Conservation (phyloP, 2,888 invertebrate genomes). For the Ophioninae sp. region DNA sequence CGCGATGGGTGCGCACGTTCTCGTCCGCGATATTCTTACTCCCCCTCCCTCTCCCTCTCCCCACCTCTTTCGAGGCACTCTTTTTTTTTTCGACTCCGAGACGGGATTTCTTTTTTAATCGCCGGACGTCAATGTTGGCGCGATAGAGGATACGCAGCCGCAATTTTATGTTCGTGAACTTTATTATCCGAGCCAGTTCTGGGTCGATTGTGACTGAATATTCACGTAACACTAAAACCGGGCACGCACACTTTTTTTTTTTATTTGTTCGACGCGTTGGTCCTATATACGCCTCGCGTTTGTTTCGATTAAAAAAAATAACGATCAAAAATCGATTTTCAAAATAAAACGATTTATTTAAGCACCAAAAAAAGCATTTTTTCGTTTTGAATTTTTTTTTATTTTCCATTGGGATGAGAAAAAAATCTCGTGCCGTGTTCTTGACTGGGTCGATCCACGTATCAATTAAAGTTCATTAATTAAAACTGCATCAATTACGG, state of each 20-base stretch:
- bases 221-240: conserved; percentile 13
- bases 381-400: not conserved
- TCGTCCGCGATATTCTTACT: conserved; percentile 14
- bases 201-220: conserved; percentile 66
- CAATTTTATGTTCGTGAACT: conserved; percentile 59
- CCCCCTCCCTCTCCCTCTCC: not conserved
- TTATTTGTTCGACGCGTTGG: not conserved
- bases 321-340: not conserved
- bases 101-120: conserved; percentile 50
- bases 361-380: not conserved
- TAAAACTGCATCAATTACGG: not conserved
- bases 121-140: conserved; percentile 57
- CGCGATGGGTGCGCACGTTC: conserved; percentile 32
- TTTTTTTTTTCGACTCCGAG: conserved; percentile 25
- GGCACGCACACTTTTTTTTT: too few relatives aligned
- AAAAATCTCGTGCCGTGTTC: not conserved
- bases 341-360: not conserved
- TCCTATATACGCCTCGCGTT: not conserved
- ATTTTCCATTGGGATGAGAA: too few relatives aligned
- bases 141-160: conserved; percentile 55
- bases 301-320: not conserved
- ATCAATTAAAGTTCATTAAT: conserved; percentile 7
- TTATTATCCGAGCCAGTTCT: conserved; percentile 66
- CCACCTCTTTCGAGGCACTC: not conserved
- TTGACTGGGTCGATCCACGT: not conserved